These are phyloP conservation scores for Ectropis grisescens DNA, from an alignment of 1,140 invertebrate genomes.

Conservation along the genomic window DNA sequence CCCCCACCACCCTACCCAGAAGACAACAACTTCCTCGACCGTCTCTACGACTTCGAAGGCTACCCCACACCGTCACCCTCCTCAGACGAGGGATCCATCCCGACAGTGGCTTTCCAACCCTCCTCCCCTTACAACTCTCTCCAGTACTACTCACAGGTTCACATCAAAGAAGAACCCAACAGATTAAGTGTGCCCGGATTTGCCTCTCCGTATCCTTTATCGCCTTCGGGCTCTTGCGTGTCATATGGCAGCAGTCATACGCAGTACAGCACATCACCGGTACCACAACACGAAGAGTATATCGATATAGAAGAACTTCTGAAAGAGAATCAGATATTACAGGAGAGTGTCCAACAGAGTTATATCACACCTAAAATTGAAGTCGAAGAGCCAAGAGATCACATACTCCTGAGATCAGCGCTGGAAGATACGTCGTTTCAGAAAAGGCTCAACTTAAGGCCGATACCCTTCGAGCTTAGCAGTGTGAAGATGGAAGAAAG, in stretches of 20 bases:
- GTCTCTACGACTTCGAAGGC: constrained; percentile 55
- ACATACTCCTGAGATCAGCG: constrained; percentile 84
- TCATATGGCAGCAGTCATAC: constrained; percentile 60
- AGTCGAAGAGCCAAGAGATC: constrained; percentile 72
- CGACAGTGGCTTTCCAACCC: constrained; percentile 60
- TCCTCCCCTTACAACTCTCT: constrained; percentile 57
- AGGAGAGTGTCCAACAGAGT: constrained; percentile 53
- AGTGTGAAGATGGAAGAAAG: constrained; percentile 74
- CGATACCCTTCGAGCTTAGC: constrained; percentile 71
- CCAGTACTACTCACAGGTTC: constrained; percentile 41
- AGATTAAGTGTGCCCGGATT: constrained; percentile 70
- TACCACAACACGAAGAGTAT: constrained; percentile 68
- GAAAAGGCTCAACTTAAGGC: constrained; percentile 83
- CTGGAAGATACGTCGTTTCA: constrained; percentile 87
- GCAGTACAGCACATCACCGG: constrained; percentile 67
- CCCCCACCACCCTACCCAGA: constrained; percentile 58
- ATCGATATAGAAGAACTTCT: constrained; percentile 67
- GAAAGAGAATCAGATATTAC: constrained; percentile 68
- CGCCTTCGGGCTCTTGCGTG: constrained; percentile 72
- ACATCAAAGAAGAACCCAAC: constrained; percentile 65
- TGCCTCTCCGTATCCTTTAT: constrained; percentile 72
- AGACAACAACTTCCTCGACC: constrained; percentile 52
- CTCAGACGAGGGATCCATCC: constrained; percentile 66
- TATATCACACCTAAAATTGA: constrained; percentile 61
- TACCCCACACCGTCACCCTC: constrained; percentile 64